Evolutionary conservation across 37 sponge, comb jelly and placozoan species (phyloP).

Genomic region (Ianthella basta): DNA sequence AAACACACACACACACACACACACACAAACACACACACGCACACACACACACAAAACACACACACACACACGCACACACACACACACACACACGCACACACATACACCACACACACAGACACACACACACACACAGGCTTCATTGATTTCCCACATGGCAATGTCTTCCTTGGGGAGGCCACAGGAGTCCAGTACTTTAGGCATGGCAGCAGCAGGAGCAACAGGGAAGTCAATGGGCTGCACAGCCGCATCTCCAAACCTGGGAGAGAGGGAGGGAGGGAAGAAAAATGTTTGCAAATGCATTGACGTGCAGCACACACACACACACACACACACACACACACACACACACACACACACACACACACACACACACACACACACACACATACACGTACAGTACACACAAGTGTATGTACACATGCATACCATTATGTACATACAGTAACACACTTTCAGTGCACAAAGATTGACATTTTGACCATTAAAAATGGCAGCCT

Average conservation of each 20-base stretch:
- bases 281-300: neutral
- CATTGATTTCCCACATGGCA: slow-evolving; percentile 92
- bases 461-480: too few relatives aligned
- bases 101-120: too few relatives aligned
- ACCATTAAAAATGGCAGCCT: neutral
- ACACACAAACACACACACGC: too few relatives aligned
- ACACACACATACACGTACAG: neutral
- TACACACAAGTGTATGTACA: neutral
- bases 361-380: slow-evolving; percentile 8
- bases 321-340: neutral
- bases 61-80: too few relatives aligned
- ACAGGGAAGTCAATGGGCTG: slow-evolving; percentile 98
- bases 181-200: slow-evolving; percentile 59
- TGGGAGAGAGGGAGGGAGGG: slow-evolving; percentile 29
- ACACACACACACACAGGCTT: too few relatives aligned
- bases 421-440: neutral
- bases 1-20: too few relatives aligned
- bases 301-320: neutral
- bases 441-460: too few relatives aligned
- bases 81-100: too few relatives aligned
- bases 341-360: slow-evolving; percentile 8
- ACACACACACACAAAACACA: too few relatives aligned
- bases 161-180: slow-evolving; percentile 86
- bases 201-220: slow-evolving; percentile 96
- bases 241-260: slow-evolving; percentile 91